phyloP scores from a whole-genome alignment of 2,888 invertebrate genomes.

The Ornithoptera priamus region DNA sequence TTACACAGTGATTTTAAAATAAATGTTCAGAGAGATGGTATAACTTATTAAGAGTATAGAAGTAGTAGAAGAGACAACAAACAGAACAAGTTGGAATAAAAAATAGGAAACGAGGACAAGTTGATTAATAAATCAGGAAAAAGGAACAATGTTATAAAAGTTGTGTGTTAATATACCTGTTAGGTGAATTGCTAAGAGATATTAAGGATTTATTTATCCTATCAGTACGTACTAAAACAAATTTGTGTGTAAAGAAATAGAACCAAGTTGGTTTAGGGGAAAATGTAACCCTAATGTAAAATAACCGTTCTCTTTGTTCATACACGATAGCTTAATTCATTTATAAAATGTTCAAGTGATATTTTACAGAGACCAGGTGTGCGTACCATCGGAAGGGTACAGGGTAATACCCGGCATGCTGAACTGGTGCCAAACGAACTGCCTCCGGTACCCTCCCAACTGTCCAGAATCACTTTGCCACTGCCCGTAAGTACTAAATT shows the following conservation, averaged over 20 bases:
- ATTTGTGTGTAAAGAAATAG: background rate
- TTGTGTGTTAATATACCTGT: background rate
- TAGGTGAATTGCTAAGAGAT: no score
- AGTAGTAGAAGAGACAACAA: no score
- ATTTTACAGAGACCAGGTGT: slow-evolving; percentile 86
- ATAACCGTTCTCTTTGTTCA: background rate
- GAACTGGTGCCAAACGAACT: slow-evolving; percentile 92
- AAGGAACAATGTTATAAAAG: background rate
- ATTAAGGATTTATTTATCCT: no score
- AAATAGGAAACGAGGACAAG: no score
- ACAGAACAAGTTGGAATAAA: no score
- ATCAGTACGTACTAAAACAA: no score
- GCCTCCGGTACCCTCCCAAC: slow-evolving; percentile 91
- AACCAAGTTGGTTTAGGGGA: background rate
- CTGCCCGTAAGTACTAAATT: slow-evolving; percentile 86
- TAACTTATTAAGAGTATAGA: no score
- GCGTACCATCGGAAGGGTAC: slow-evolving; percentile 83
- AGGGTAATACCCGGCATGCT: slow-evolving; percentile 87
- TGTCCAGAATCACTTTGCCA: slow-evolving; percentile 87
- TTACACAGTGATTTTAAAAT: no score
- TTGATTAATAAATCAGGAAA: background rate
- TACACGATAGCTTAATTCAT: background rate
- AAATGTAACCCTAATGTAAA: slow-evolving; percentile 3
- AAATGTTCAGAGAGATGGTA: no score
- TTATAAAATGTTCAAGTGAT: slow-evolving; percentile 8